Conservation (phyloP, 2,797 vertebrate genomes). For the Sciurus carolinensis region DNA sequence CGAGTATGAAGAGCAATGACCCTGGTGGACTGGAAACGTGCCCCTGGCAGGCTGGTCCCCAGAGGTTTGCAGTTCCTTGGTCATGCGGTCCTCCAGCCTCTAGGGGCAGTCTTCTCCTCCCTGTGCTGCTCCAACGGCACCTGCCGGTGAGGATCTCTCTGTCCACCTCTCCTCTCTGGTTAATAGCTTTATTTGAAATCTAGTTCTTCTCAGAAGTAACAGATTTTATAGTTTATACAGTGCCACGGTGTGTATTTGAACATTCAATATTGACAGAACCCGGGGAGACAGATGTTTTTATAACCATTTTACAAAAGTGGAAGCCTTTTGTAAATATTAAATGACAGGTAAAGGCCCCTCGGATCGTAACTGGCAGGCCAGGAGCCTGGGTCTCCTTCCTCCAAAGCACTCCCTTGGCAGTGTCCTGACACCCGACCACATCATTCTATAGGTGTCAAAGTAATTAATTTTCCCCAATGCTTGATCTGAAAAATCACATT, state of each 20-base stretch:
- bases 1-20: not conserved
- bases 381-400: not conserved
- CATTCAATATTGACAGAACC: not conserved
- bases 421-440: not conserved
- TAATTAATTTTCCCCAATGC: not conserved
- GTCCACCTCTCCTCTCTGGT: not conserved
- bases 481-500: slow-evolving; percentile 11
- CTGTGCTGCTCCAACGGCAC: not conserved
- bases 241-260: not conserved
- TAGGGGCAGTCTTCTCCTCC: not conserved
- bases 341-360: not conserved
- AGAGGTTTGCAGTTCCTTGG: rapidly evolving
- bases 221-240: not conserved
- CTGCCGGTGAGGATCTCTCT: not conserved
- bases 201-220: not conserved
- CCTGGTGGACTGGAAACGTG: not conserved
- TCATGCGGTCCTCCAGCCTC: not conserved
- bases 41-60: not conserved
- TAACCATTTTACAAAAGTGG: not conserved
- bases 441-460: not conserved
- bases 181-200: not conserved
- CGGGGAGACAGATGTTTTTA: not conserved
- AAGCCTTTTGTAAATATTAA: slow-evolving; percentile 12
- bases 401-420: not conserved
- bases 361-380: not conserved